Conservation (phyloP, 2,888 invertebrate species). For the Ceratothoa steindachneri region DNA sequence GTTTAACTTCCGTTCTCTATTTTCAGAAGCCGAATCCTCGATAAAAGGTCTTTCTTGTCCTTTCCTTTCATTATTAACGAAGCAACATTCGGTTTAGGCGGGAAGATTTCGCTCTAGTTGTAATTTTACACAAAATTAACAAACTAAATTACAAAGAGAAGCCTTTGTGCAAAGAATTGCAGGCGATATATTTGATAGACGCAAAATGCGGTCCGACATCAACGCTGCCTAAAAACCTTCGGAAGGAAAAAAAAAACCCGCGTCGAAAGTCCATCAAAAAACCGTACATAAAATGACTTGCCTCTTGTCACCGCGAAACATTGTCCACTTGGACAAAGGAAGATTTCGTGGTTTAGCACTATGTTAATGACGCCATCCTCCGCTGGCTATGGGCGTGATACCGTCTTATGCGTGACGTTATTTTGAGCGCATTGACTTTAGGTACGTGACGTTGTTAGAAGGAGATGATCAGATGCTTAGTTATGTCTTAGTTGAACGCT, state of each 20-base stretch:
- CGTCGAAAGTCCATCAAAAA: not conserved
- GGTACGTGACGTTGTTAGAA: no score
- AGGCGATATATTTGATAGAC: not conserved
- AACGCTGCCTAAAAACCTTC: no score
- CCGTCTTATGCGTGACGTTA: no score
- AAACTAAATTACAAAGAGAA: not conserved
- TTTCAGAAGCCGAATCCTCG: no score
- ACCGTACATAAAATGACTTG: not conserved
- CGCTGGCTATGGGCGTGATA: not conserved
- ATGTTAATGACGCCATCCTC: not conserved
- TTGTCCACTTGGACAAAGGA: not conserved
- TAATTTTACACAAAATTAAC: not conserved
- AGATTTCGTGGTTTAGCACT: not conserved
- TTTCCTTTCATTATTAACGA: no score
- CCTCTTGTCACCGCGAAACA: not conserved
- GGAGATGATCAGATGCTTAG: no score
- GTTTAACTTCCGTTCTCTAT: no score
- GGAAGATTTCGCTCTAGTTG: no score
- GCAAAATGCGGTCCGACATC: not conserved
- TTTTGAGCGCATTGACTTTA: no score
- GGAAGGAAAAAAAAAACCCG: not conserved
- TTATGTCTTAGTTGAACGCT: no score
- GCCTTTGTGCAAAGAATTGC: not conserved
- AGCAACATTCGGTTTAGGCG: no score
- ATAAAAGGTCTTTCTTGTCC: no score